Percentiles rank a stretch among this genome's conserved stretches.
phyloP scores from a whole-genome alignment of 2,113 vertebrate species.

The Brachirus orientalis region DNA sequence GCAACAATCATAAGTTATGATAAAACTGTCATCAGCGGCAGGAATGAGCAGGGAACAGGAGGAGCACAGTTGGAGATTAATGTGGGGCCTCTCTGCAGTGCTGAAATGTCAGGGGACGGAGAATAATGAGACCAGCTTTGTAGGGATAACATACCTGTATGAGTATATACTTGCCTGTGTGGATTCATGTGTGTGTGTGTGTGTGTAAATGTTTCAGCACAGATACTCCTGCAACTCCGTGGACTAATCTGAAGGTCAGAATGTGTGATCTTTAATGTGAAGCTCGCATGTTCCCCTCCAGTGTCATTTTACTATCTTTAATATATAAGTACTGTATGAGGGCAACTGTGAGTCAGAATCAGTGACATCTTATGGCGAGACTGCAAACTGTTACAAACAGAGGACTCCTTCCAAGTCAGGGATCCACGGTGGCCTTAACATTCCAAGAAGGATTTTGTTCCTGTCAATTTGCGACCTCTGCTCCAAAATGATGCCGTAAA shows the following conservation, averaged over 20 bases:
- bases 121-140: slow-evolving; percentile 73
- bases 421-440: too few relatives aligned
- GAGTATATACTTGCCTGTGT: slow-evolving; percentile 27
- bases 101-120: slow-evolving; percentile 72
- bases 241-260: slow-evolving; percentile 54
- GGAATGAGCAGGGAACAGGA: slow-evolving; percentile 49
- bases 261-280: slow-evolving; percentile 34
- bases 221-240: slow-evolving; percentile 32
- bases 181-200: slow-evolving; percentile 24
- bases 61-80: slow-evolving; percentile 65
- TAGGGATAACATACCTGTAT: slow-evolving; percentile 62
- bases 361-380: too few relatives aligned
- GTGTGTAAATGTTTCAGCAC: slow-evolving; percentile 3
- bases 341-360: neutral
- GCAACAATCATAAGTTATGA: slow-evolving; percentile 80
- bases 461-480: too few relatives aligned
- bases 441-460: too few relatives aligned
- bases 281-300: slow-evolving; percentile 11
- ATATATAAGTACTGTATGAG: neutral
- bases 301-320: slow-evolving; percentile 9
- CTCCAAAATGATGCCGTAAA: too few relatives aligned
- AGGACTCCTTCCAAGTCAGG: too few relatives aligned
- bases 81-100: slow-evolving; percentile 62
- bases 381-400: too few relatives aligned
- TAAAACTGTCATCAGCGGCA: slow-evolving; percentile 79